phyloP scores from a whole-genome alignment of 1,140 invertebrate species.

The Zaprionus africanus region DNA sequence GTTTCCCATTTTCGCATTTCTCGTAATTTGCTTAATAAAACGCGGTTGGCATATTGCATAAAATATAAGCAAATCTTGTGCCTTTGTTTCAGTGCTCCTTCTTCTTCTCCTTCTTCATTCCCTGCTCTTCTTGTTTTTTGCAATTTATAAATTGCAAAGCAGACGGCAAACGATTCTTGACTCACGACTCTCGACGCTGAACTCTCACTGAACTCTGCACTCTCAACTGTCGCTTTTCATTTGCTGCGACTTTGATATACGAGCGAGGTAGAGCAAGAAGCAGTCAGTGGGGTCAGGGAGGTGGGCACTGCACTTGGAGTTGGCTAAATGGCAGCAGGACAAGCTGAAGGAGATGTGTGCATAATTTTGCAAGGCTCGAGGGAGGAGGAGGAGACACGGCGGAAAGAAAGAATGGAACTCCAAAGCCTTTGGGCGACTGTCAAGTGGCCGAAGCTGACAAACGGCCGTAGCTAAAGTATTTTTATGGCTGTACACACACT shows the following conservation, averaged over 20 bases:
- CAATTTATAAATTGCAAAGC: slow-evolving; percentile 74
- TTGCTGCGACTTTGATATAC: slow-evolving; percentile 50
- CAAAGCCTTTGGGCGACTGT: slow-evolving; percentile 40
- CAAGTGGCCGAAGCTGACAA: slow-evolving; percentile 45
- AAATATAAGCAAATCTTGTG: slow-evolving; percentile 71
- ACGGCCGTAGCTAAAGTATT: slow-evolving; percentile 33
- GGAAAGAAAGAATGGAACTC: background rate
- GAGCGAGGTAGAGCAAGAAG: slow-evolving; percentile 24
- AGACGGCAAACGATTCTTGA: slow-evolving; percentile 38
- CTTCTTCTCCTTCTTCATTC: background rate
- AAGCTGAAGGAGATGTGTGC: slow-evolving; percentile 28
- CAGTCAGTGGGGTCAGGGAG: slow-evolving; percentile 1
- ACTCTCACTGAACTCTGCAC: slow-evolving; percentile 24
- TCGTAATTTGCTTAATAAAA: slow-evolving; percentile 82
- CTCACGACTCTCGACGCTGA: slow-evolving; percentile 12
- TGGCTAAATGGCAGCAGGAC: slow-evolving; percentile 36
- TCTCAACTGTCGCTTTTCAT: slow-evolving; percentile 50
- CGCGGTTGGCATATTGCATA: slow-evolving; percentile 81
- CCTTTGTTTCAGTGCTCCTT: slow-evolving; percentile 42
- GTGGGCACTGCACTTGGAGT: slow-evolving; percentile 32
- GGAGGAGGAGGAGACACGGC: slow-evolving; percentile 12
- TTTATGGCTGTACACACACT: slow-evolving; percentile 23
- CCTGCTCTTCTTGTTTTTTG: slow-evolving; percentile 30
- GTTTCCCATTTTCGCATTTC: slow-evolving; percentile 35
- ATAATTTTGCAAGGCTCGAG: slow-evolving; percentile 45